Evolutionary conservation across 2,888 invertebrate genomes (phyloP), one percentile per base, ranked within the genome.

Genomic region (Ophioninae sp.): DNA sequence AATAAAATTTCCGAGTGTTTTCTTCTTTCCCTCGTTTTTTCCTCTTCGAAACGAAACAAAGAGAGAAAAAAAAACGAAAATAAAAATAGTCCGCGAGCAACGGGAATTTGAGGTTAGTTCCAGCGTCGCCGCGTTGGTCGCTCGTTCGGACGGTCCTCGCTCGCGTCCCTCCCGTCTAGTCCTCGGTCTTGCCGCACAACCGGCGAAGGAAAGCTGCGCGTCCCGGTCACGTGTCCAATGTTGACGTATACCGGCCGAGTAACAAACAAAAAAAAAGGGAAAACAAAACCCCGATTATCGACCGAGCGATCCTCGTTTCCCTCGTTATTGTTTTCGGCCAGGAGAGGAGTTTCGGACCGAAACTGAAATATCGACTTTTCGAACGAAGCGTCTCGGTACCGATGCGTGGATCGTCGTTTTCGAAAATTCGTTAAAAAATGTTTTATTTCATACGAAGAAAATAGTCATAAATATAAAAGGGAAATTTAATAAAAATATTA

Each of bases 121-220:
- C 44, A 13, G 3, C 44, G 44, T 13, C 44, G 44, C 44, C 22
- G 64, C 61, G 67, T 9, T 79, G 79, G 59, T 74, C 61, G 63
- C 63, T 71, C 76, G 64, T 81, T 39, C 56, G 80, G 67, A 78
- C 81, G 75, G 63, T 51, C 74, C 30, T 71, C 51, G 20, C 58
- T 44, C 64, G 30, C 30, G 67, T 51, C 79, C 56, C 13, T 59
- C 44, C 17, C 58, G 51, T 83, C 81, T 86, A 84, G 69, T 85
- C 80, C 69, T 85, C 87, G 84, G 83, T 88, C 93, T 95, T 95
- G 91, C 95, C 96, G 93, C 96, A 96, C 95, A 98, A 96, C 95
- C 95, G 96, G 94, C 96, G 96, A 93, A 98, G 96, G 95, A 98
- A 98, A 87, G 91, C 92, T 93, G 90, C n/a, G 87, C 17, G 17